These are phyloP conservation scores for Drosophila borborema DNA, from an alignment of 2,888 invertebrate species.

Conservation along the genomic window DNA sequence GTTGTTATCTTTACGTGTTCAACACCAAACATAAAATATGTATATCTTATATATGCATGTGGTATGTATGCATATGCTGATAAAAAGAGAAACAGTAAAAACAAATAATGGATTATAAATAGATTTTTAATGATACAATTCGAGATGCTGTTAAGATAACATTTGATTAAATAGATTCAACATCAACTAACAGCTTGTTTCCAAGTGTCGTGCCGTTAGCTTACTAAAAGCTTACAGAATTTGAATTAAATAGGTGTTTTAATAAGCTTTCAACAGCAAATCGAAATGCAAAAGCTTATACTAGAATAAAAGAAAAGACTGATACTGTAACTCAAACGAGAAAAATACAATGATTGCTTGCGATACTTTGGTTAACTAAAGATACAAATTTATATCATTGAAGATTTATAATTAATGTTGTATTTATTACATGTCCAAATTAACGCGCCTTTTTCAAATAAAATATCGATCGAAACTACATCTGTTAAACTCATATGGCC, in stretches of 20 bases:
- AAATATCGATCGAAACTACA: not conserved
- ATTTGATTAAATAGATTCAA: not conserved
- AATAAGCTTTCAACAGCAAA: not conserved
- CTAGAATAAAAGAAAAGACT: no score
- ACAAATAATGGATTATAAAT: constrained; percentile 4
- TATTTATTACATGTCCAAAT: not conserved
- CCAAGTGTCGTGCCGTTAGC: not conserved
- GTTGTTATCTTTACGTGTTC: not conserved
- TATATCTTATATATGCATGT: not conserved
- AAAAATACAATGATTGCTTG: not conserved
- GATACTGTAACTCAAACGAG: not conserved
- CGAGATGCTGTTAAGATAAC: not conserved
- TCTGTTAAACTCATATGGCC: constrained; percentile 6
- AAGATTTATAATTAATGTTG: not conserved
- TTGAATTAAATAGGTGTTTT: not conserved
- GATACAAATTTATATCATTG: not conserved
- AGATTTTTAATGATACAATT: not conserved
- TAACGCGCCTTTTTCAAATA: not conserved
- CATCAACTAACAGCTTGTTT: not conserved
- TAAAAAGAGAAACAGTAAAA: not conserved
- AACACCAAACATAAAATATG: not conserved
- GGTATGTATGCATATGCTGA: not conserved
- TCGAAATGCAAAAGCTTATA: not conserved
- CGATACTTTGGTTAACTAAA: no score
- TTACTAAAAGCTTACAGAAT: not conserved